Evolutionary conservation across 2,797 vertebrate species (phyloP), one percentile per base, ranked within the genome.

Genomic region (Amblyopsis hoosieri): DNA sequence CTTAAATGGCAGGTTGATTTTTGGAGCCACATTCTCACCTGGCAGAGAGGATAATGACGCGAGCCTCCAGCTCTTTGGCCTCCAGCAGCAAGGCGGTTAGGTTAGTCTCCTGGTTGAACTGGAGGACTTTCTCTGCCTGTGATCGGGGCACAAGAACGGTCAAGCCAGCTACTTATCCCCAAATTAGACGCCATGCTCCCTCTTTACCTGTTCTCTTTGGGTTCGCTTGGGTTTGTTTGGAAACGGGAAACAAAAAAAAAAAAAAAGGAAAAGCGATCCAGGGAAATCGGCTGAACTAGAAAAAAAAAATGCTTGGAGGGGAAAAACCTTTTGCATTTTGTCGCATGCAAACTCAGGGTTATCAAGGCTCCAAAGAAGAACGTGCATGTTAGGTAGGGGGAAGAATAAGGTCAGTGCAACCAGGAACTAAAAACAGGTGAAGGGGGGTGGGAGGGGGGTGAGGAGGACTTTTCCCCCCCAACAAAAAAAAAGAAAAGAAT

Each of bases 101-200:
- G 5, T 99, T 99, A 93, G 97, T 99, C 87, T 98, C 98, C 2
- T 97, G 97, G 87, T 96, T 98, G 87, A 99, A 99, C 91, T 99
- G 98, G 90, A 99, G 96, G 88, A 98, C 95, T 94, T 99, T 99
- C 93, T 99, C 98, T 69, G 98, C 97, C 98, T 99, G 96, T 82
- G 93, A 93, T 97, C 78, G 73, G 94, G 88, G 87, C 94, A 93
- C 67, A 76, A 82, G 93, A 90, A 90, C 89, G 94, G 94, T 90
- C 85, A 45, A 78, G 83, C 80, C 86, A 85, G 85, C 85, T 69
- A 82, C 77, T 79, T 86, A 87, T 78, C 90, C 90, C 89, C 79
- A 85, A 84, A 75, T 85, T 59, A 91, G 93, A 93, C 88, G 79
- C 93, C 93, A 92, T 92, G 93, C 90, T 93, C 91, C 92, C 90